Evolutionary conservation across 2,797 vertebrate species (phyloP).

Genomic region (Nothura maculosa): DNA sequence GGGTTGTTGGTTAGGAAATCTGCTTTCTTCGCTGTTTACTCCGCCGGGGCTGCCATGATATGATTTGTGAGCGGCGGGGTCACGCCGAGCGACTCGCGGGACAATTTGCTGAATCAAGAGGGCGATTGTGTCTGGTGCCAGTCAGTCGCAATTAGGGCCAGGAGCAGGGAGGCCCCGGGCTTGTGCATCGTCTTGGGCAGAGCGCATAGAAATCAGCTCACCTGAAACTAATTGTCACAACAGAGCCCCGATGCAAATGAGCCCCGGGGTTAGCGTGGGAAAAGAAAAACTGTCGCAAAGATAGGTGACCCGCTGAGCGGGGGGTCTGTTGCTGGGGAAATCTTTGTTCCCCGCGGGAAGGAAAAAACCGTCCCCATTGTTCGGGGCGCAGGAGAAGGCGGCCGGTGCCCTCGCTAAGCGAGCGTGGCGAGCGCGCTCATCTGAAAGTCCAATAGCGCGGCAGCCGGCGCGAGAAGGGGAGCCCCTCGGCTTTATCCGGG

Average conservation of each 20-base stretch:
- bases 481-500: too few species aligned
- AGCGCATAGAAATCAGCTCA: conserved; percentile 97
- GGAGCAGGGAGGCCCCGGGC: conserved; percentile 87
- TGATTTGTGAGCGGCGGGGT: conserved; percentile 90
- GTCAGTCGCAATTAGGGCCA: conserved; percentile 98
- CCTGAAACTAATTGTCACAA: conserved; percentile 98
- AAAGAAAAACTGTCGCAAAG: conserved; percentile 93
- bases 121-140: conserved; percentile 98
- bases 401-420: conserved; percentile 77
- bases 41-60: conserved; percentile 89
- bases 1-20: conserved; percentile 7
- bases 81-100: conserved; percentile 88
- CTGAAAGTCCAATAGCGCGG: conserved; percentile 82
- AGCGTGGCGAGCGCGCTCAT: conserved; percentile 83
- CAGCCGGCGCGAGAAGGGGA: not conserved
- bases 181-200: conserved; percentile 86
- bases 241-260: conserved; percentile 97
- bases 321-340: conserved; percentile 93
- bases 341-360: conserved; percentile 91
- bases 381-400: conserved; percentile 80
- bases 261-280: conserved; percentile 98
- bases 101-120: conserved; percentile 94
- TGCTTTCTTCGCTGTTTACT: conserved; percentile 86
- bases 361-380: conserved; percentile 88
- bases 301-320: conserved; percentile 97